phyloP scores from a whole-genome alignment of 2,797 vertebrate genomes.

The Enteromius paludinosus region DNA sequence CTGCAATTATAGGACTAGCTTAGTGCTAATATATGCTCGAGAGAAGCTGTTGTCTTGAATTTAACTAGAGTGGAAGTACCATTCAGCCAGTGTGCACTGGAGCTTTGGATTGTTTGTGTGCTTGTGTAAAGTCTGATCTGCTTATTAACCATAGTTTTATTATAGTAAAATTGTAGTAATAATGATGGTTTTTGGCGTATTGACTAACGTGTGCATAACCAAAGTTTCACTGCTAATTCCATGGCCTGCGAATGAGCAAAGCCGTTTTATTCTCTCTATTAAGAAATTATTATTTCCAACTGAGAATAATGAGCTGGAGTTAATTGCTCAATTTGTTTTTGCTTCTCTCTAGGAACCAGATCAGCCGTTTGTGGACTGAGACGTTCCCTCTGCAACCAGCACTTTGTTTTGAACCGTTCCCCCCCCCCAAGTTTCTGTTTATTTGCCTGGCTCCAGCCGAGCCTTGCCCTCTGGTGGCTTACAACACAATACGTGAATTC shows the following conservation, averaged over 20 bases:
- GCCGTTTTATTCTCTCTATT: not conserved
- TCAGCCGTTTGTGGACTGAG: conserved; percentile 81
- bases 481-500: conserved; percentile 46
- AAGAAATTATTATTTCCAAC: not conserved
- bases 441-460: conserved; percentile 80
- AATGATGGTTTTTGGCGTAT: not conserved
- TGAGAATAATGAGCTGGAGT: not conserved
- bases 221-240: not conserved
- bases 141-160: not conserved
- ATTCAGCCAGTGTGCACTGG: not conserved
- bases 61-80: not conserved
- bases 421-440: conserved; percentile 70
- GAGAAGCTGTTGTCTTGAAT: conserved; percentile 21
- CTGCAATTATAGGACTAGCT: conserved; percentile 39
- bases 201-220: not conserved
- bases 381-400: conserved; percentile 85
- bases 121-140: too few species aligned
- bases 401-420: conserved; percentile 76
- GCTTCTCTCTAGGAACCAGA: conserved; percentile 82
- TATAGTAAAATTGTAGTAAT: not conserved
- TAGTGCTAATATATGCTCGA: conserved; percentile 18
- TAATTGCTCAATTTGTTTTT: conserved; percentile 58
- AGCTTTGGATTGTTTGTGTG: too few species aligned
- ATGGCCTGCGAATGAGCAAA: not conserved
- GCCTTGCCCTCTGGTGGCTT: conserved; percentile 58